These are phyloP conservation scores for Gobionotothen gibberifrons DNA, from an alignment of 2,797 vertebrate species.

Conservation along the genomic window DNA sequence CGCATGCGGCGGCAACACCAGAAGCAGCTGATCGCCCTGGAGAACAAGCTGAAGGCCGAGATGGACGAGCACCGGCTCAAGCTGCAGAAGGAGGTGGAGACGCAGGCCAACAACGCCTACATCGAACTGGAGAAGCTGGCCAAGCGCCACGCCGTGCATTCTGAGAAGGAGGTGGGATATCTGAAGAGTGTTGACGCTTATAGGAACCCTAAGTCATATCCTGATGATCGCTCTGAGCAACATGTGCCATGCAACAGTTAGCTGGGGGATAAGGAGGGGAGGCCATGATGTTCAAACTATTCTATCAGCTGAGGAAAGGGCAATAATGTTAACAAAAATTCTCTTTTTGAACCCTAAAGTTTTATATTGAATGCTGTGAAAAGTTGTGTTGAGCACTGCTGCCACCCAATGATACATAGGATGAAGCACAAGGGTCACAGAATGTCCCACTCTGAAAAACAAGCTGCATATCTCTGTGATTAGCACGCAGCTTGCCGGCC, in stretches of 20 bases:
- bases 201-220: slow-evolving; percentile 36
- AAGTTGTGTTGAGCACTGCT: slow-evolving; percentile 35
- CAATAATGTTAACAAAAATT: neutral
- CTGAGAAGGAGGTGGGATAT: slow-evolving; percentile 94
- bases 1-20: slow-evolving; percentile 99
- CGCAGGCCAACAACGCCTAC: slow-evolving; percentile 99
- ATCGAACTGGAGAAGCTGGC: slow-evolving; percentile 99
- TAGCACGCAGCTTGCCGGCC: slow-evolving; percentile 21
- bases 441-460: slow-evolving; percentile 53
- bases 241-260: slow-evolving; percentile 31
- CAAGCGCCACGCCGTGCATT: slow-evolving; percentile 94
- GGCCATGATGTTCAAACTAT: slow-evolving; percentile 1
- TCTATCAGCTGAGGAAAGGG: slow-evolving; percentile 2
- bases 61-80: slow-evolving; percentile 99
- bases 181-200: neutral
- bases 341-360: neutral
- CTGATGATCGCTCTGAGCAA: slow-evolving; percentile 23
- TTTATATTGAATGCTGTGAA: neutral
- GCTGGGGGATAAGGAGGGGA: neutral
- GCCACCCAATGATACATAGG: slow-evolving; percentile 43
- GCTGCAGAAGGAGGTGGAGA: slow-evolving; percentile 99
- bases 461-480: slow-evolving; percentile 60
- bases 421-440: slow-evolving; percentile 53
- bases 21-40: slow-evolving; percentile 99
- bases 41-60: slow-evolving; percentile 99